Evolutionary conservation across 2,113 vertebrate species (phyloP).

Genomic region (Tetraodon nigroviridis): DNA sequence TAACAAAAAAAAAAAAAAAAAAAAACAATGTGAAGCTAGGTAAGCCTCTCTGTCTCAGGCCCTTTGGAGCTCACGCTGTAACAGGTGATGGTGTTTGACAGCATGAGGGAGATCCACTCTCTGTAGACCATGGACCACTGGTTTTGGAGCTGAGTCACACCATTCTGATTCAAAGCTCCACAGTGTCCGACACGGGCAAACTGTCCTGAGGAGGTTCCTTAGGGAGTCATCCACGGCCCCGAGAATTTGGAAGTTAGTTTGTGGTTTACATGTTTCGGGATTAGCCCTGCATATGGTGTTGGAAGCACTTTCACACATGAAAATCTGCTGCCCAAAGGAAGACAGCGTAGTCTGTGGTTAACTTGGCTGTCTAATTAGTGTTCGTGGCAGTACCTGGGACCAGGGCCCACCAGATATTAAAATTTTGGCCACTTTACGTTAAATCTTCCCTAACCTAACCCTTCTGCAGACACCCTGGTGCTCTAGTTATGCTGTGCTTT

Average conservation of each 20-base stretch:
- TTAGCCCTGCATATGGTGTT: slow-evolving; percentile 26
- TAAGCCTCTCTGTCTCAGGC: slow-evolving; percentile 74
- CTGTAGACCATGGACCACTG: background rate
- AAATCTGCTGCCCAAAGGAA: too few species aligned
- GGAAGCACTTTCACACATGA: background rate
- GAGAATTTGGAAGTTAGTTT: slow-evolving; percentile 39
- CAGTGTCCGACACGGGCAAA: slow-evolving; percentile 83
- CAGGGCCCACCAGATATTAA: too few species aligned
- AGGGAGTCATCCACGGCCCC: slow-evolving; percentile 86
- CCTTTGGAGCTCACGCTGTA: slow-evolving; percentile 73
- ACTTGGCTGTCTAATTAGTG: too few species aligned
- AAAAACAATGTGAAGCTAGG: too few species aligned
- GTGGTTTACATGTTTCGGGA: slow-evolving; percentile 21
- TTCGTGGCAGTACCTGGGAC: too few species aligned
- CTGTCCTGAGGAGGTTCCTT: slow-evolving; percentile 83
- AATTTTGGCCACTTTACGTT: too few species aligned
- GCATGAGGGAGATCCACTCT: slow-evolving; percentile 68
- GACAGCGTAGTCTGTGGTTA: too few species aligned
- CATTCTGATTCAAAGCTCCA: slow-evolving; percentile 88
- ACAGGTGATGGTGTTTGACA: slow-evolving; percentile 70
- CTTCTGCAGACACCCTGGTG: too few species aligned
- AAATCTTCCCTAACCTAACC: too few species aligned
- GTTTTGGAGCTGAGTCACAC: slow-evolving; percentile 72
- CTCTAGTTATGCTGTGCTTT: too few species aligned
- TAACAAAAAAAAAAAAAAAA: too few species aligned